These are phyloP conservation scores for Copsychus sechellarum DNA, from an alignment of 2,113 vertebrate genomes.

Conservation along the genomic window DNA sequence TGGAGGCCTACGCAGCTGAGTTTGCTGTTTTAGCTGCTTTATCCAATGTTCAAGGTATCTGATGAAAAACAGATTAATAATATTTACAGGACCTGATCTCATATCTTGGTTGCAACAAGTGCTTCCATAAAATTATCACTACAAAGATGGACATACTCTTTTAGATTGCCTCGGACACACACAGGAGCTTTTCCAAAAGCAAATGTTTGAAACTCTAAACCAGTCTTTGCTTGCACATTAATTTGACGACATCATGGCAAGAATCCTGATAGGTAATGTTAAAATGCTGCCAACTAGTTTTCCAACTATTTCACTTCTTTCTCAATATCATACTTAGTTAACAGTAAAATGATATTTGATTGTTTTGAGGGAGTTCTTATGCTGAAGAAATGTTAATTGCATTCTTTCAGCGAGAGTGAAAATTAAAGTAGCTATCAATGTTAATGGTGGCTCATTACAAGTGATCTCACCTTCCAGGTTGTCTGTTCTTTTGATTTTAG, in stretches of 20 bases:
- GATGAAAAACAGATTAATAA: not conserved
- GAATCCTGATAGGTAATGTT: not conserved
- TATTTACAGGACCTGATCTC: not conserved
- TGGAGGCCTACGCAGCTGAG: accelerated
- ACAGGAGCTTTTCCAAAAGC: not conserved
- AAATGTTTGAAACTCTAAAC: not conserved
- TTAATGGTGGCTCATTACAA: not conserved
- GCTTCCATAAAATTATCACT: not conserved
- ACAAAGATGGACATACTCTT: not conserved
- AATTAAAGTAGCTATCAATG: not conserved
- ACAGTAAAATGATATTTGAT: not conserved
- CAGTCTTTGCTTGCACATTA: accelerated
- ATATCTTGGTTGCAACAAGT: not conserved
- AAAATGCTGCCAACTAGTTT: not conserved
- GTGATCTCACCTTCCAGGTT: not conserved
- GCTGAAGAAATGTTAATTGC: not conserved
- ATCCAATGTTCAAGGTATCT: not conserved
- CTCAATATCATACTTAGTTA: not conserved
- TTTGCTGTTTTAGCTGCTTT: not conserved
- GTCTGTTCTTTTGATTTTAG: not conserved
- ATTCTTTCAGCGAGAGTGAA: not conserved
- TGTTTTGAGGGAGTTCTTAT: not conserved
- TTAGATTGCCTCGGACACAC: not conserved
- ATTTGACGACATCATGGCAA: not conserved
- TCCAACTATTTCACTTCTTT: not conserved